Conservation (phyloP, 2,888 invertebrate genomes). For the Noctua comes region DNA sequence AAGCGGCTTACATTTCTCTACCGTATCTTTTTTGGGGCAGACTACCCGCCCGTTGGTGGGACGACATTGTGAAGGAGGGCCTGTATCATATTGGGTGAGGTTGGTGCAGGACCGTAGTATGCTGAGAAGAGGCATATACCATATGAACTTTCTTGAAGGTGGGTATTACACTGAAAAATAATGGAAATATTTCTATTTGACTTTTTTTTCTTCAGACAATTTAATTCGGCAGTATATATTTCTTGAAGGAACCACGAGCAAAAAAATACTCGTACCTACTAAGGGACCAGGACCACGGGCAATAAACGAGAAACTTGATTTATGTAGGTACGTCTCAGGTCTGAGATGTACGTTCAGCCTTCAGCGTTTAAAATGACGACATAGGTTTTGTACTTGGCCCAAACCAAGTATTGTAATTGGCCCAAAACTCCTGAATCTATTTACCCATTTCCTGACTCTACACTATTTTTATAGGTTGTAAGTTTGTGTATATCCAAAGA, state of each 20-base stretch:
- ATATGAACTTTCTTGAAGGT: background rate
- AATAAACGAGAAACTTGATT: background rate
- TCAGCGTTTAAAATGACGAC: conserved; percentile 9
- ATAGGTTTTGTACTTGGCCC: background rate
- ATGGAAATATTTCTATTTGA: background rate
- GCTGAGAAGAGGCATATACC: conserved; percentile 15
- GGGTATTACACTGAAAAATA: background rate
- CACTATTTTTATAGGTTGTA: conserved; percentile 8
- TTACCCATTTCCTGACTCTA: conserved; percentile 7
- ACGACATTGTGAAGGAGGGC: conserved; percentile 10
- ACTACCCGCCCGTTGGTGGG: conserved; percentile 14
- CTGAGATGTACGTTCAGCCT: conserved; percentile 1
- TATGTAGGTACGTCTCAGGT: background rate
- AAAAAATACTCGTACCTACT: too few relatives aligned
- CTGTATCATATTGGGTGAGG: conserved; percentile 17
- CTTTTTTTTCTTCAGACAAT: conserved; percentile 3
- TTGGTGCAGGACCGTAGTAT: conserved; percentile 15
- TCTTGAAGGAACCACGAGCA: conserved; percentile 1
- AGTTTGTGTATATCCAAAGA: conserved; percentile 5
- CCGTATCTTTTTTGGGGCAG: conserved; percentile 13
- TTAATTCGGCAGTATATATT: conserved; percentile 7
- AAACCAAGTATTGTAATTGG: conserved; percentile 2
- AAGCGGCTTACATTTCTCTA: conserved; percentile 21
- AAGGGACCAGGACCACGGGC: too few relatives aligned
- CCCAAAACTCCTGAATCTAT: conserved; percentile 3